These are phyloP conservation scores for Platorchestia sp. DNA, from an alignment of 1,140 invertebrate species.

Conservation along the genomic window DNA sequence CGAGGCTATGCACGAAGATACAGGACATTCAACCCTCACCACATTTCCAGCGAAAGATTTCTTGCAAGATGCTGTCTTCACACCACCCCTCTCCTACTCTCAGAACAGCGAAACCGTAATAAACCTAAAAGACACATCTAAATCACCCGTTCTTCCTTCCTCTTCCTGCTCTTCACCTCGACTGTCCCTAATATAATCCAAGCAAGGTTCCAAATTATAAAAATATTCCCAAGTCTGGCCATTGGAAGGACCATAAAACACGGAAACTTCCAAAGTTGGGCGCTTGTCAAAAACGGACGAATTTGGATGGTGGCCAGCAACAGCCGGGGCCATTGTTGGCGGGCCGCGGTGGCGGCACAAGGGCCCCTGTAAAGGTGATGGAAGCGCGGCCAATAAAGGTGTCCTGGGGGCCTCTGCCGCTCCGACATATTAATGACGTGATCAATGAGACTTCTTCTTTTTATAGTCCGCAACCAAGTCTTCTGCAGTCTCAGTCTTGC, in stretches of 20 bases:
- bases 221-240: slow-evolving; percentile 55
- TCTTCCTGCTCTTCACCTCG: slow-evolving; percentile 20
- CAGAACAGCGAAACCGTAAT: not conserved
- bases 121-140: slow-evolving; percentile 38
- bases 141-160: slow-evolving; percentile 7
- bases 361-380: not conserved
- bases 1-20: not conserved
- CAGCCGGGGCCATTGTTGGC: not conserved
- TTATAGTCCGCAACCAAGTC: not conserved
- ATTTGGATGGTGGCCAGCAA: slow-evolving; percentile 49
- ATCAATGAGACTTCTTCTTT: not conserved
- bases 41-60: not conserved
- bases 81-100: not conserved
- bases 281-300: slow-evolving; percentile 53
- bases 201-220: slow-evolving; percentile 53
- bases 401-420: not conserved
- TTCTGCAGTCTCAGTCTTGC: not conserved
- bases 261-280: slow-evolving; percentile 53
- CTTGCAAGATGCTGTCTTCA: not conserved
- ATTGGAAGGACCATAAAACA: slow-evolving; percentile 53
- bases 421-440: slow-evolving; percentile 7
- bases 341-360: not conserved
- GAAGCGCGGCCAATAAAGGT: slow-evolving; percentile 16
- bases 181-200: slow-evolving; percentile 53
- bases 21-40: not conserved